A percentile compares a stretch with the other conserved stretches of the same genome.
phyloP scores from a whole-genome alignment of 64 coral and sea anemone genomes.

The Porites australiensis region DNA sequence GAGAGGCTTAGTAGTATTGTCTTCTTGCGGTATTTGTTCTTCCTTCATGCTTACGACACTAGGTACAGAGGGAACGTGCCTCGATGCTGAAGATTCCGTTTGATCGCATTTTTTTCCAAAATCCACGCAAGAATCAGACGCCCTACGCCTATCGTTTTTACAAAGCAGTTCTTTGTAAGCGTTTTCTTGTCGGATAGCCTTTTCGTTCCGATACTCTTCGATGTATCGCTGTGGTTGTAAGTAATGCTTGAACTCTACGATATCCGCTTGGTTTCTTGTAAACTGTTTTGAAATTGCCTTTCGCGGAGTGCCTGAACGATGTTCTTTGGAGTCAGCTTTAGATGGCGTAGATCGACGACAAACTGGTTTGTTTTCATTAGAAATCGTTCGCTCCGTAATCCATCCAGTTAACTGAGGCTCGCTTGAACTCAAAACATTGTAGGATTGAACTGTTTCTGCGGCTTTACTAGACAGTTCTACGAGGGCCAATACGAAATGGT shows the following conservation, averaged over 20 bases:
- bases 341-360: neutral
- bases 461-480: neutral
- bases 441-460: neutral
- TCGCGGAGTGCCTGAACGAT: constrained; percentile 9
- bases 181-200: constrained; percentile 34
- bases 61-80: neutral
- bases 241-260: constrained; percentile 56
- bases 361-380: constrained; percentile 6
- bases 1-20: constrained; percentile 18
- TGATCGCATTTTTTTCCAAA: constrained; percentile 22
- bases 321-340: constrained; percentile 24
- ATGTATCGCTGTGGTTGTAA: constrained; percentile 42
- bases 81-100: neutral
- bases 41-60: constrained; percentile 40
- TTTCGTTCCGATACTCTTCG: constrained; percentile 69
- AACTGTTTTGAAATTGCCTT: constrained; percentile 30
- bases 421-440: neutral
- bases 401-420: constrained; percentile 13
- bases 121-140: constrained; percentile 3
- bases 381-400: neutral
- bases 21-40: constrained; percentile 29
- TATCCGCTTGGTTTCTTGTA: constrained; percentile 34
- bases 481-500: constrained; percentile 1
- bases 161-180: constrained; percentile 25
- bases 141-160: neutral